These are phyloP conservation scores for Caenorhabditis imperialis DNA, from an alignment of 2,888 invertebrate species.

Conservation along the genomic window DNA sequence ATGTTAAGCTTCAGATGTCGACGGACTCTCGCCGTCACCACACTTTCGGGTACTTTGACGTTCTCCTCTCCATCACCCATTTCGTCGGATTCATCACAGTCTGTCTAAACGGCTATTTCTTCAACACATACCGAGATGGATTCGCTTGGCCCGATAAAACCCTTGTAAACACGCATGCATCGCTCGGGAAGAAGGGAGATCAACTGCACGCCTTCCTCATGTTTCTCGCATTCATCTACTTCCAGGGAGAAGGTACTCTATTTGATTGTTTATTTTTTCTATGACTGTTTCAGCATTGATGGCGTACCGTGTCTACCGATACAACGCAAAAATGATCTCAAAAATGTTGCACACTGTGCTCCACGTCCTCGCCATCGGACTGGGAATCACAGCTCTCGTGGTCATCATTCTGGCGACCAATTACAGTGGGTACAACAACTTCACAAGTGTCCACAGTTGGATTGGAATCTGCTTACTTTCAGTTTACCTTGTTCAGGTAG, in stretches of 20 bases:
- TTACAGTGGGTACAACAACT: conserved; percentile 48
- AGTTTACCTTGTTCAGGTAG: conserved; percentile 67
- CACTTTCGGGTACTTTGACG: conserved; percentile 21
- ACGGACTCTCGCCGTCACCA: conserved; percentile 19
- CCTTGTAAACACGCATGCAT: neutral
- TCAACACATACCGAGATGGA: conserved; percentile 56
- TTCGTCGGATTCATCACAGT: conserved; percentile 62
- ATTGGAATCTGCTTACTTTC: conserved; percentile 64
- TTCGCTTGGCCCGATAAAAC: conserved; percentile 52
- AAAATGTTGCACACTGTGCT: conserved; percentile 67
- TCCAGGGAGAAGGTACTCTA: conserved; percentile 72
- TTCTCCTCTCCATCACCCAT: conserved; percentile 56
- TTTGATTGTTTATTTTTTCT: neutral
- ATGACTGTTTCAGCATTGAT: conserved; percentile 63
- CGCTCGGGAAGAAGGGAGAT: conserved; percentile 18
- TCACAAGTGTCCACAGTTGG: conserved; percentile 70
- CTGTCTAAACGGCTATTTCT: conserved; percentile 60
- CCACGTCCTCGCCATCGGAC: conserved; percentile 60
- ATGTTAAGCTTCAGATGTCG: conserved; percentile 33
- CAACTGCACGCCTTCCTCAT: conserved; percentile 65
- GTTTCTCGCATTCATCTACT: conserved; percentile 67
- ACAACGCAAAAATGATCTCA: conserved; percentile 65
- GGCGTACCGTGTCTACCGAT: conserved; percentile 68
- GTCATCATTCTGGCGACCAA: conserved; percentile 52
- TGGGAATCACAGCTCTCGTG: conserved; percentile 59